phyloP scores from a whole-genome alignment of 2,797 vertebrate species.

The Pristis pectinata region DNA sequence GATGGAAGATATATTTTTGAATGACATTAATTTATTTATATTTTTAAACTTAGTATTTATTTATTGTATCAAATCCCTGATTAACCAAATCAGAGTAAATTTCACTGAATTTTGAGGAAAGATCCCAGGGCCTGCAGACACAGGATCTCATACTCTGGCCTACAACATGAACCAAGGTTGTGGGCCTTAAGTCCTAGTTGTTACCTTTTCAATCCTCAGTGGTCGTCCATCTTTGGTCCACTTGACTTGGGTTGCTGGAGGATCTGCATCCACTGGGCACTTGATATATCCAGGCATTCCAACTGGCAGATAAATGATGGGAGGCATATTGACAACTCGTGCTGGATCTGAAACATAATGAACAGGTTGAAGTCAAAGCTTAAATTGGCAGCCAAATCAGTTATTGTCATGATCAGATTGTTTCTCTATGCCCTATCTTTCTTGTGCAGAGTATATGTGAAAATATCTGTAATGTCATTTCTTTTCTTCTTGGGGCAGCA shows the following conservation, averaged over 20 bases:
- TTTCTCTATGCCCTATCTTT: background rate
- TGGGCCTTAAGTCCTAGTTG: background rate
- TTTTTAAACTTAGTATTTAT: background rate
- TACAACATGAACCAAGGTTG: background rate
- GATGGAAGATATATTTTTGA: background rate
- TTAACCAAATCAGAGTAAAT: background rate
- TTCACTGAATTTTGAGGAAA: background rate
- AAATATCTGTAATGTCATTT: background rate
- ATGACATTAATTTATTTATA: background rate
- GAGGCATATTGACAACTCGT: constrained; percentile 96
- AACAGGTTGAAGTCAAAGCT: background rate
- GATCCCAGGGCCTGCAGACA: background rate
- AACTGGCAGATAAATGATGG: constrained; percentile 89
- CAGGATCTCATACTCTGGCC: background rate
- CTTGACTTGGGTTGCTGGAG: constrained; percentile 85
- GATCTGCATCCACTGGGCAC: constrained; percentile 96
- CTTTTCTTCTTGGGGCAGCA: background rate
- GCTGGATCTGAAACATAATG: constrained; percentile 74
- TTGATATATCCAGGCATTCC: constrained; percentile 95
- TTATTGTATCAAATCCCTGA: background rate
- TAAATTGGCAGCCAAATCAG: background rate
- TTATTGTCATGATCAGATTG: background rate
- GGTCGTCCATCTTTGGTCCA: constrained; percentile 98
- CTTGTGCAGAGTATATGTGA: background rate
- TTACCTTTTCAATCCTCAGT: constrained; percentile 70